Conservation (phyloP, 2,888 invertebrate genomes). For the Tenthredo amoena region DNA sequence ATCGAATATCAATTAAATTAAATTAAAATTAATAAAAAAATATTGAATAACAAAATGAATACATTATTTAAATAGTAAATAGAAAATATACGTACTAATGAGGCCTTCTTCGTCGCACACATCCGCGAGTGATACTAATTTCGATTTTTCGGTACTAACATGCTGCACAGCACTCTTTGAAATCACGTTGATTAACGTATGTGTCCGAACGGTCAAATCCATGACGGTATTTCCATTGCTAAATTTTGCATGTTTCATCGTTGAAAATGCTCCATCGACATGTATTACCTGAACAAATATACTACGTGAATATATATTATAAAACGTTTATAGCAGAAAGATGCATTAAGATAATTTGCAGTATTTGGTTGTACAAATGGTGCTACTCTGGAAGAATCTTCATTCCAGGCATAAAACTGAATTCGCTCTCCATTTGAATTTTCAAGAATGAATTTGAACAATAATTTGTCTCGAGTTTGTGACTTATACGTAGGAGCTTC, state of each 20-base stretch:
- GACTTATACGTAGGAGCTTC: neutral
- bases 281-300: neutral
- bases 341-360: neutral
- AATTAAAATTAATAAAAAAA: neutral
- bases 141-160: neutral
- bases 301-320: neutral
- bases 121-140: neutral
- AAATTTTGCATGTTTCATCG: neutral
- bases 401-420: neutral
- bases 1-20: neutral
- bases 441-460: conserved; percentile 16
- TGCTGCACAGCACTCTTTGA: neutral
- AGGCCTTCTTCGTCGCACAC: neutral
- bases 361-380: neutral
- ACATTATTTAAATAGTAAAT: neutral
- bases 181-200: neutral
- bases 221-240: neutral
- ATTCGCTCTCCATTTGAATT: neutral
- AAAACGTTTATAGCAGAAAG: too few species aligned
- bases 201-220: neutral
- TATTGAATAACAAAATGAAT: neutral
- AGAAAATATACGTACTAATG: neutral
- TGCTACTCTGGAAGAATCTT: neutral
- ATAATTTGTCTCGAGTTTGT: neutral
- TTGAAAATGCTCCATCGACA: neutral